Percentiles rank a stretch among this genome's conserved stretches.
Evolutionary conservation across 2,888 invertebrate species (phyloP).

Genomic region (Halictus ligatus): DNA sequence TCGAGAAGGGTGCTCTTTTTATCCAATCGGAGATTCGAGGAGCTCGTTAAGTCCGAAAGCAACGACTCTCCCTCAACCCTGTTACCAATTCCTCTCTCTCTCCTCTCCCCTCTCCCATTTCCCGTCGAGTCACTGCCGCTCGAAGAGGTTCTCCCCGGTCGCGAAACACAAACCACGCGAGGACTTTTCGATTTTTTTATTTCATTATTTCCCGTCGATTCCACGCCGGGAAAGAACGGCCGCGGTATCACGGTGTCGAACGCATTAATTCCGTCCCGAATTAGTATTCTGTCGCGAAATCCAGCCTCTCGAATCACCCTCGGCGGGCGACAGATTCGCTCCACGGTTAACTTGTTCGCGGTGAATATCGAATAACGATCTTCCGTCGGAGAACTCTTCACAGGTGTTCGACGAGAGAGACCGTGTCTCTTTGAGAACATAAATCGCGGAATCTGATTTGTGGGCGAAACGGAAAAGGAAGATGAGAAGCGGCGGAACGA

Average conservation of each 20-base stretch:
- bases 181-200: background rate
- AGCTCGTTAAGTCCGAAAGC: slow-evolving; percentile 63
- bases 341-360: slow-evolving; percentile 37
- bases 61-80: slow-evolving; percentile 11
- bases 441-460: slow-evolving; percentile 15
- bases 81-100: background rate
- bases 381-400: slow-evolving; percentile 22
- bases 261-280: background rate
- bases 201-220: slow-evolving; percentile 17
- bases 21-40: slow-evolving; percentile 61
- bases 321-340: slow-evolving; percentile 10
- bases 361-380: slow-evolving; percentile 50
- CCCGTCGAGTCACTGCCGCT: slow-evolving; percentile 10
- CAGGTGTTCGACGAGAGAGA: slow-evolving; percentile 31
- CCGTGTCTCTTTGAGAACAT: slow-evolving; percentile 4
- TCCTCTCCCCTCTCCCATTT: slow-evolving; percentile 6
- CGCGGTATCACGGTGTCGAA: background rate
- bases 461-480: background rate
- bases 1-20: slow-evolving; percentile 35
- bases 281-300: background rate
- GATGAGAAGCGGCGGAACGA: background rate
- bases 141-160: slow-evolving; percentile 16
- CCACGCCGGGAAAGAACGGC: background rate
- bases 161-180: slow-evolving; percentile 15
- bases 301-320: slow-evolving; percentile 8